Evolutionary conservation across 2,113 vertebrate species (phyloP), one percentile per base, ranked within the genome.

Genomic region (Colinus virginianus): DNA sequence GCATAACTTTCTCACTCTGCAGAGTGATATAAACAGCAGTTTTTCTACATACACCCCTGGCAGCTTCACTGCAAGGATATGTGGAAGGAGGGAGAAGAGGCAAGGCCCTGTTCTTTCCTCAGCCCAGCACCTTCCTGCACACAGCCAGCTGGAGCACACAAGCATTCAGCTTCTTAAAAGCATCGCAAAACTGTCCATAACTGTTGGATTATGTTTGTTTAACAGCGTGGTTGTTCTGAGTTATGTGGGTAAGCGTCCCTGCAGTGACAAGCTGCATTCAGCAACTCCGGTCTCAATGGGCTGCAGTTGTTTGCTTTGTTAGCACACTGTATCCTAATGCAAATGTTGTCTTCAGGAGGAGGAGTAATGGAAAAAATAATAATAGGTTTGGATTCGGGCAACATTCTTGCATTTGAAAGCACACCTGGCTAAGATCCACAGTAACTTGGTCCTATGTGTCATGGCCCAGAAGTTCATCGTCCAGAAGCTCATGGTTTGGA

Each of bases 361-460:
- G n/a, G 68, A 69, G 6, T 28, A 48, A 83, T 6, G 6, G 30
- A n/a, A n/a, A 56, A 40, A 38, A 74, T 14, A 14, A 5, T 49
- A 13, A 53, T 18, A 56, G 16, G 12, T 4, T 11, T 17, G 34
- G 14, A 46, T 69, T 72, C 6, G 2, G 46, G 4, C 25, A 69
- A 7, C 0, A 19, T n/a, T 74, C 6, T 26, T 40, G 26, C 6
- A 68, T 72, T 86, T 48, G 32, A 25, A 61, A 51, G 46, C 71
- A 22, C 42, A 55, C 2, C 4, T 32, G n/a, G 55, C 23, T 82
- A 53, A 17, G n/a, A 42, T 64, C 67, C 30, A 61, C 10, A 8
- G 14, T 51, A 16, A 61, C 11, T 55, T 12, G 20, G 7, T 42
- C 22, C 38, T 3, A 1, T 2, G 1, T 9, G 20, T 18, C 0